Evolutionary conservation across 2,797 vertebrate species (phyloP).

Genomic region (Chloroceryle inda): DNA sequence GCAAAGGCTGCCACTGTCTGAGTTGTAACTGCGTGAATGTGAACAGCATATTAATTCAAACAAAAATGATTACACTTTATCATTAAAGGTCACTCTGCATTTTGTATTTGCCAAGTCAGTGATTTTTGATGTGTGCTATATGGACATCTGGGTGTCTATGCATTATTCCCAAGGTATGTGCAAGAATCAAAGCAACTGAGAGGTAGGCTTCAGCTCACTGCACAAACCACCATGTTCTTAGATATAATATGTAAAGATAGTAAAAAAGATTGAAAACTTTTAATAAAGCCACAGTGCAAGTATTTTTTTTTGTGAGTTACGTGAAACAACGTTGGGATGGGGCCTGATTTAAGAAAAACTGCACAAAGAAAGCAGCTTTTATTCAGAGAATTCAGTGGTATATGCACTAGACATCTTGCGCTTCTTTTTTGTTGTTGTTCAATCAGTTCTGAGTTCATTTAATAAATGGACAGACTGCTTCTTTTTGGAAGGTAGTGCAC

Average conservation of each 20-base stretch:
- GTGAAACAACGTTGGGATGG: background rate
- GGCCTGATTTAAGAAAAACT: background rate
- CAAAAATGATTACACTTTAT: background rate
- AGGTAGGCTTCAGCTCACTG: background rate
- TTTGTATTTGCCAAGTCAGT: slow-evolving; percentile 5
- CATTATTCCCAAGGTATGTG: background rate
- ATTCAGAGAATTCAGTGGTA: background rate
- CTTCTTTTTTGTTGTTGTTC: slow-evolving; percentile 1
- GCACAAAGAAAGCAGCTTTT: background rate
- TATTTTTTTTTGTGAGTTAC: background rate
- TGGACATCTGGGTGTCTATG: background rate
- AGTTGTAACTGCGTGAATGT: background rate
- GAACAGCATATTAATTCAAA: background rate
- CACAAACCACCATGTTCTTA: background rate
- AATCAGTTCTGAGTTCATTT: background rate
- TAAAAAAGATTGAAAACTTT: background rate
- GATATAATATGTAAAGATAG: background rate
- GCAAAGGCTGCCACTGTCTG: slow-evolving; percentile 22
- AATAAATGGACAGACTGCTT: slow-evolving; percentile 25
- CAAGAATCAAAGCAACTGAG: background rate
- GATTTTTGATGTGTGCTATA: background rate
- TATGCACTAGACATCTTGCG: background rate
- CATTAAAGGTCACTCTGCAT: slow-evolving; percentile 39
- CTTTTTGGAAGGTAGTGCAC: background rate
- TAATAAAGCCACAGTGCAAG: background rate